Evolutionary conservation across 2,113 vertebrate genomes (phyloP).

Genomic region (Pteropus alecto): DNA sequence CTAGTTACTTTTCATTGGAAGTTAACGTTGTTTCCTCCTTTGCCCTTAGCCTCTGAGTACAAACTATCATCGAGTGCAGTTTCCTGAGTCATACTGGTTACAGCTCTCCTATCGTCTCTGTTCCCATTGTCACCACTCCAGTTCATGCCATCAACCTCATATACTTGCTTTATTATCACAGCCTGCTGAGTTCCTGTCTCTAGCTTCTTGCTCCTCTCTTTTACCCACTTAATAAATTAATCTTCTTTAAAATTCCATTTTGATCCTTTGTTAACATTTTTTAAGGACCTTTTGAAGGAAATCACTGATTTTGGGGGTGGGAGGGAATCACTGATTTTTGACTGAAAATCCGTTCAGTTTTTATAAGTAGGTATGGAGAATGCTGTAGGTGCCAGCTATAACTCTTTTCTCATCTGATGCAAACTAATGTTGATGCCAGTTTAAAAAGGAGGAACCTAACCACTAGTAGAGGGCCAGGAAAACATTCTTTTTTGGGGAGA

Average conservation of each 20-base stretch:
- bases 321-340: background rate
- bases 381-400: background rate
- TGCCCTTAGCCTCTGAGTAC: background rate
- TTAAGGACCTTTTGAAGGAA: background rate
- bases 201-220: background rate
- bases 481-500: background rate
- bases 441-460: background rate
- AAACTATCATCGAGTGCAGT: background rate
- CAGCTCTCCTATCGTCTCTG: background rate
- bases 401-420: background rate
- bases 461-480: background rate
- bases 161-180: background rate
- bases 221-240: background rate
- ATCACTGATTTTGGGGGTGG: background rate
- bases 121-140: background rate
- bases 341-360: background rate
- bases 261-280: background rate
- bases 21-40: background rate
- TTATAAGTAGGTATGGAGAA: background rate
- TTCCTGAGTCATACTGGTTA: background rate
- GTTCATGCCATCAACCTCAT: background rate
- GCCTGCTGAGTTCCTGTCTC: background rate
- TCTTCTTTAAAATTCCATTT: conserved; percentile 19
- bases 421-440: background rate
- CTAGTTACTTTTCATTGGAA: background rate